Evolutionary conservation across 2,113 vertebrate genomes (phyloP).

Genomic region (Arizona elegans): DNA sequence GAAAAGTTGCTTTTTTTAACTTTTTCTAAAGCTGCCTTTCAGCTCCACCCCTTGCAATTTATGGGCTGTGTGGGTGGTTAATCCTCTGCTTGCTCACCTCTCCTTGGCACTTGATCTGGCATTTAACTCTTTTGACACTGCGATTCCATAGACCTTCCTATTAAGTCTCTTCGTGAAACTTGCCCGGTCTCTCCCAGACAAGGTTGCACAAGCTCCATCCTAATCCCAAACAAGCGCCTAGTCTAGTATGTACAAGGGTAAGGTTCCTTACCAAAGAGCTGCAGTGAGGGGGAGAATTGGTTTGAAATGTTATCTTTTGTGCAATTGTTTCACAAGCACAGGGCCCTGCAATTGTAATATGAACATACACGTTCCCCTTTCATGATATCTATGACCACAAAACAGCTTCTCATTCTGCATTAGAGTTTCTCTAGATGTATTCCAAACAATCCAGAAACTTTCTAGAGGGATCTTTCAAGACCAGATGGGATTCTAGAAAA

Average conservation of each 20-base stretch:
- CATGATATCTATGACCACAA: not conserved
- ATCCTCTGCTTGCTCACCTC: slow-evolving; percentile 3
- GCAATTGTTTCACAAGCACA: not conserved
- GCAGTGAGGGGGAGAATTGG: not conserved
- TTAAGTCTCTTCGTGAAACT: not conserved
- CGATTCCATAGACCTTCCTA: not conserved
- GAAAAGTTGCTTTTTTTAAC: not conserved
- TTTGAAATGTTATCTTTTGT: not conserved
- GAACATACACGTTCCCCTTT: not conserved
- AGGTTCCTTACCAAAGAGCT: not conserved
- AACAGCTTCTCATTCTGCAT: not conserved
- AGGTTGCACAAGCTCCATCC: not conserved
- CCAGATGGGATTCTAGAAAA: not conserved
- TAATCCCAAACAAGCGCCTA: not conserved
- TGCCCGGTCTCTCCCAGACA: not conserved
- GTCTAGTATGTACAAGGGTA: not conserved
- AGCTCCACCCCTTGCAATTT: not conserved
- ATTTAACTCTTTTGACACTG: not conserved
- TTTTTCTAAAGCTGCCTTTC: not conserved
- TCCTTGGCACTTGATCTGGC: not conserved
- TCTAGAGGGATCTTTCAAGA: no score
- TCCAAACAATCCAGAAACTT: not conserved
- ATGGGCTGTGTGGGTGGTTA: slow-evolving; percentile 17
- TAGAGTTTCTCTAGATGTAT: not conserved
- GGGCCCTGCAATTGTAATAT: not conserved